A percentile compares a stretch with the other conserved stretches of the same genome.
phyloP scores from a whole-genome alignment of 2,113 vertebrate species.

The Otis tarda region DNA sequence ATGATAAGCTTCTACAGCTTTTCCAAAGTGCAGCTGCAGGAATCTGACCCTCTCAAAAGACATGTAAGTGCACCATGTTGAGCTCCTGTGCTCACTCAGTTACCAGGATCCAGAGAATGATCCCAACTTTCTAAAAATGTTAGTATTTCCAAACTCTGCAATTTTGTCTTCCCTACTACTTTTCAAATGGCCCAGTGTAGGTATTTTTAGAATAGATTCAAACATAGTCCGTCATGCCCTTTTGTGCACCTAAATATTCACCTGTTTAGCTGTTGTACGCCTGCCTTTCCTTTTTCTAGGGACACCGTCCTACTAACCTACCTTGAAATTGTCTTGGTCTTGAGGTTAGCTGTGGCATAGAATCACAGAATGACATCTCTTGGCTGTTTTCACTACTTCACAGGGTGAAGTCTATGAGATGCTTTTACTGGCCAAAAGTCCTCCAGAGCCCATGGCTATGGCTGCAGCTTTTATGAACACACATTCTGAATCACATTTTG shows the following conservation, averaged over 20 bases:
- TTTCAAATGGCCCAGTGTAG: background rate
- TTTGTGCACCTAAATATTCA: background rate
- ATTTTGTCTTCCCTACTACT: background rate
- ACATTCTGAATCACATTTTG: background rate
- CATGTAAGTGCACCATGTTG: background rate
- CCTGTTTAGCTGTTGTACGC: background rate
- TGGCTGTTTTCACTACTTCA: background rate
- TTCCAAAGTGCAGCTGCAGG: background rate
- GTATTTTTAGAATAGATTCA: background rate
- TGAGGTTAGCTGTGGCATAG: background rate
- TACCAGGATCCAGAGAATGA: background rate
- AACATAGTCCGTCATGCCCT: rapidly evolving
- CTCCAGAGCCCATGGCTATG: background rate
- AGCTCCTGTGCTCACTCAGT: background rate
- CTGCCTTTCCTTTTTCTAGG: background rate
- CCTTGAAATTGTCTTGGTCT: background rate
- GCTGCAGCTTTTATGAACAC: background rate
- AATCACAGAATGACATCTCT: background rate
- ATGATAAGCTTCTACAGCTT: background rate
- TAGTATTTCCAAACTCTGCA: background rate
- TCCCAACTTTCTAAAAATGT: background rate
- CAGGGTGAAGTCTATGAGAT: background rate
- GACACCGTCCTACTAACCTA: background rate
- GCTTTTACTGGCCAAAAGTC: background rate
- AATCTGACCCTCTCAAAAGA: background rate